A percentile compares a stretch with the other conserved stretches of the same genome.
These are phyloP conservation scores for Trissoscelio sp. DNA, from an alignment of 2,888 invertebrate genomes.

Conservation along the genomic window DNA sequence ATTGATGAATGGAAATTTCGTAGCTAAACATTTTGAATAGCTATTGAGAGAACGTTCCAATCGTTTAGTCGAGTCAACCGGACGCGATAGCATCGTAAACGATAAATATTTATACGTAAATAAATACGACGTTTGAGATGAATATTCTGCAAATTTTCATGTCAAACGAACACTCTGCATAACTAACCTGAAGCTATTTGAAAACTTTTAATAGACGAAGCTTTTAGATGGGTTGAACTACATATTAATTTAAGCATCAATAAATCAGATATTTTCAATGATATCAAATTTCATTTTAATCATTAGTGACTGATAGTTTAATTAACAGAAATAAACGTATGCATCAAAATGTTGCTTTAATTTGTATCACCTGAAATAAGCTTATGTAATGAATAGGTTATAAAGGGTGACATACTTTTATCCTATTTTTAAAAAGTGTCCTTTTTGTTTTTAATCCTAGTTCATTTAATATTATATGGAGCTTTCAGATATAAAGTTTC, in stretches of 20 bases:
- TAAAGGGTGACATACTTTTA: too few relatives aligned
- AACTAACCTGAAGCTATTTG: slow-evolving; percentile 19
- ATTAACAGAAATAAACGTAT: too few relatives aligned
- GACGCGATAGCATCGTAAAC: slow-evolving; percentile 60
- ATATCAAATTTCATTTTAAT: too few relatives aligned
- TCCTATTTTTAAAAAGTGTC: too few relatives aligned
- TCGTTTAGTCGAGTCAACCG: slow-evolving; percentile 67
- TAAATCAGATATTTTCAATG: slow-evolving; percentile 22
- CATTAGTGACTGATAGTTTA: too few relatives aligned
- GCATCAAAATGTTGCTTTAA: too few relatives aligned
- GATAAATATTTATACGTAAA: slow-evolving; percentile 69
- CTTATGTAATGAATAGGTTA: too few relatives aligned
- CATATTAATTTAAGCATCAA: slow-evolving; percentile 8
- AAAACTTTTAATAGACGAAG: slow-evolving; percentile 21
- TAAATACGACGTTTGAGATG: slow-evolving; percentile 61
- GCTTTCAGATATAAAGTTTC: too few relatives aligned
- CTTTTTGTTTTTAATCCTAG: too few relatives aligned
- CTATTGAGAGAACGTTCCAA: slow-evolving; percentile 57
- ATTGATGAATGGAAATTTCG: slow-evolving; percentile 36
- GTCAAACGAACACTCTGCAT: slow-evolving; percentile 34
- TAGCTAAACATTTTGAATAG: slow-evolving; percentile 69
- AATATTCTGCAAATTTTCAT: slow-evolving; percentile 42
- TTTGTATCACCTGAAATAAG: too few relatives aligned
- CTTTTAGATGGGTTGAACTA: slow-evolving; percentile 4
- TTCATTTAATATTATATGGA: too few relatives aligned